Evolutionary conservation across 2,888 invertebrate species (phyloP).

Genomic region (Phortica okadai): DNA sequence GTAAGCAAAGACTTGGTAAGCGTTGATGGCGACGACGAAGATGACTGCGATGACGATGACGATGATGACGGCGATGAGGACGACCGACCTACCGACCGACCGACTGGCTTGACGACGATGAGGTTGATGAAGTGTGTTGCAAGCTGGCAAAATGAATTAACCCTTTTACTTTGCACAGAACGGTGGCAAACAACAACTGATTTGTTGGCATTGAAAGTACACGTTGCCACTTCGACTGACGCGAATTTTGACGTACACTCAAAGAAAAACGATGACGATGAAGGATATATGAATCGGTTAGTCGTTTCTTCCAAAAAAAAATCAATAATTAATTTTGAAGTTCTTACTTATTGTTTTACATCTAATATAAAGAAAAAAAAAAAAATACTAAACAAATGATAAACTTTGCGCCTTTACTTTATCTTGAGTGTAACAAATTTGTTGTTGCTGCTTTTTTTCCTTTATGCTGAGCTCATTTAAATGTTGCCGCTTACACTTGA

Average conservation of each 20-base stretch:
- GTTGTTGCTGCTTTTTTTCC: not conserved
- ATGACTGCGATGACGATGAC: conserved; percentile 48
- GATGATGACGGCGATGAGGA: conserved; percentile 63
- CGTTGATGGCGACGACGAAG: not conserved
- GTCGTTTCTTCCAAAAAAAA: not conserved
- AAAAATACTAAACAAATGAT: no score
- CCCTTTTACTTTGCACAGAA: conserved; percentile 65
- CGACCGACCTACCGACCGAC: not conserved
- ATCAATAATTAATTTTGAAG: conserved; percentile 30
- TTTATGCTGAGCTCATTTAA: conserved; percentile 7
- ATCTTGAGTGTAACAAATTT: not conserved
- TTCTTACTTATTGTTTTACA: conserved; percentile 35
- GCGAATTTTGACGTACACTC: conserved; percentile 44
- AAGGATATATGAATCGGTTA: conserved; percentile 36
- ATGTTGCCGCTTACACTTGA: conserved; percentile 51
- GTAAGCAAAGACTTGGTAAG: not conserved
- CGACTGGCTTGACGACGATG: conserved; percentile 38
- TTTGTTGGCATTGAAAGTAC: conserved; percentile 48
- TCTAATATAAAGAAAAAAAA: not conserved
- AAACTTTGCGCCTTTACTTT: not conserved
- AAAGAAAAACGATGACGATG: conserved; percentile 31
- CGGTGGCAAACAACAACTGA: conserved; percentile 49
- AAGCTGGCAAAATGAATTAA: conserved; percentile 64
- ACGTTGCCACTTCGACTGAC: conserved; percentile 46
- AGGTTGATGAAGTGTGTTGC: conserved; percentile 14